Evolutionary conservation across 2,888 invertebrate genomes (phyloP), one percentile per base, ranked within the genome.

Genomic region (Parnassius glacialis): DNA sequence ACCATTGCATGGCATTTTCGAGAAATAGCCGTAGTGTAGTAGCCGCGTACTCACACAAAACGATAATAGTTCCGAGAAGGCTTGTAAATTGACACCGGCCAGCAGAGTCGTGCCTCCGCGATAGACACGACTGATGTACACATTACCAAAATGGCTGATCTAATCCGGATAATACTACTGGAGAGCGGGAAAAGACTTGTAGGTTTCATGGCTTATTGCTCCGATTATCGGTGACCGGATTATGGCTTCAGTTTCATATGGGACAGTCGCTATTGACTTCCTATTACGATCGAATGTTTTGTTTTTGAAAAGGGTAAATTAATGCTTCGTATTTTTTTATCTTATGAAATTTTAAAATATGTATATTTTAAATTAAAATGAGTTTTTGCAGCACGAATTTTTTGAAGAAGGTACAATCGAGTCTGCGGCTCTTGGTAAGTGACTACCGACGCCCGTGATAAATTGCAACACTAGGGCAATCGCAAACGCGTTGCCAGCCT

Each of bases 41-140:
- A 64, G 65, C 67, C 68, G 68, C 65, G 68, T 62, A 55, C 56
- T 67, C 64, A 59, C 47, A 54, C 58, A 43, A 54, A 68, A 73
- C 68, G 72, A 68, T 69, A 73, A 73, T 74, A 68, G 68, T 77
- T 75, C 74, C 62, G 34, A 61, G 75, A 74, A 73, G 65, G 59
- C 65, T 48, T 59, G 67, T 68, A 68, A 71, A 72, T 71, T 70
- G 72, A 71, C 72, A 67, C 65, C 61, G 62, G 67, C 64, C 60
- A 45, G 68, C 60, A 45, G 68, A 63, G 53, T 61, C 57, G 57
- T 61, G 57, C 54, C 52, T 59, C 56, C 54, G 54, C 64, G 65
- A 65, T 68, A 65, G 59, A 61, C 65, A 60, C 64, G 65, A 55
- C 53, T 58, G 63, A 57, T 52, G 66, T 64, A 57, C 58, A 25